Percentiles rank a stretch among this genome's conserved stretches.
These are phyloP conservation scores for Xiphophorus maculatus DNA, from an alignment of 2,113 vertebrate species.

Conservation along the genomic window DNA sequence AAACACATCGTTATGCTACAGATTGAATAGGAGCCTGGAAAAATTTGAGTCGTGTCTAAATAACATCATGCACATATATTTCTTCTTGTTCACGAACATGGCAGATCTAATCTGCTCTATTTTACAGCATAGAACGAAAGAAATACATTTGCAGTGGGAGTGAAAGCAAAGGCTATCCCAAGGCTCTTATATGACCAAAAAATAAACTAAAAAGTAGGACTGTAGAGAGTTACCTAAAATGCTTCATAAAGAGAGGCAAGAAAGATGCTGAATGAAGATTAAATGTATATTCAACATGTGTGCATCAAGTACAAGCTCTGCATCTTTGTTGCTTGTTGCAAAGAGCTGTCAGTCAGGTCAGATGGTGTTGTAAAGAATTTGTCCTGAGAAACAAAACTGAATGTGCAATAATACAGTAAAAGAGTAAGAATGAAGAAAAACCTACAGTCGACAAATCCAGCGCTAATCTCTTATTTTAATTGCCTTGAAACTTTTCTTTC, in stretches of 20 bases:
- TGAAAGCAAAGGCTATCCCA: conserved; percentile 32
- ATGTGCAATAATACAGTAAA: neutral
- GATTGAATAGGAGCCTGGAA: conserved; percentile 10
- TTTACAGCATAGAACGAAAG: conserved; percentile 13
- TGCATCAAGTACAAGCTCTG: neutral
- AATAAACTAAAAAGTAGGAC: neutral
- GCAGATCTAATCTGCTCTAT: neutral
- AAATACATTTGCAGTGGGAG: conserved; percentile 22
- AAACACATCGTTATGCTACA: conserved; percentile 44
- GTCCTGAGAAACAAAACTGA: conserved; percentile 2
- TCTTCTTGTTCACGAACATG: conserved; percentile 24
- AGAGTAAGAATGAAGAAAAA: neutral
- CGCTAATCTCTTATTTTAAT: conserved; percentile 49
- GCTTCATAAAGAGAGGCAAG: neutral
- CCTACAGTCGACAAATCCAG: conserved; percentile 15
- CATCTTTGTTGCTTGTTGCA: conserved; percentile 4
- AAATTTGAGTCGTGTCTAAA: conserved; percentile 9
- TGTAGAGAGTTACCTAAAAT: conserved; percentile 4
- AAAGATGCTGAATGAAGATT: neutral
- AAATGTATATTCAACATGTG: neutral
- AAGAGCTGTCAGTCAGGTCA: conserved; percentile 38
- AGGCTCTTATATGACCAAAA: conserved; percentile 29
- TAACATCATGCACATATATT: neutral
- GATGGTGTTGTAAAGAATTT: neutral
- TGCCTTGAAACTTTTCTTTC: conserved; percentile 28